Evolutionary conservation across 2,113 vertebrate genomes (phyloP).

Genomic region (Trinectes maculatus): DNA sequence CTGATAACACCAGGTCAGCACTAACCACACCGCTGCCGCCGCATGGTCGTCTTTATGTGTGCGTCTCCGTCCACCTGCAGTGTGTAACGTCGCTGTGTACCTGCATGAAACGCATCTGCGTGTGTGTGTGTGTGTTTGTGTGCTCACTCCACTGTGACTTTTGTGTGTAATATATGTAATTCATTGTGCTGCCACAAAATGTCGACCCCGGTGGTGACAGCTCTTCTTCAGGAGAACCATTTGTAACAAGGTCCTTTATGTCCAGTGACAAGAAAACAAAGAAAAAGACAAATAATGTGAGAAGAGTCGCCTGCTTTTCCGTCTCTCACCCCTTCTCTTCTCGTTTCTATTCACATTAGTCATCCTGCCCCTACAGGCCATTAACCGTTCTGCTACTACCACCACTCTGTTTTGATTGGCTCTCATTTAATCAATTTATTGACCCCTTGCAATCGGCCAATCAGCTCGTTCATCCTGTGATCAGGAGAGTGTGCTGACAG

Average conservation of each 20-base stretch:
- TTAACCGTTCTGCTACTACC: slow-evolving; percentile 1
- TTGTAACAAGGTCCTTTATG: slow-evolving; percentile 10
- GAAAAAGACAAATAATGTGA: slow-evolving; percentile 9
- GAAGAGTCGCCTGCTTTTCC: not conserved
- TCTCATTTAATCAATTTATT: slow-evolving; percentile 42
- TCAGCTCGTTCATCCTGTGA: slow-evolving; percentile 38
- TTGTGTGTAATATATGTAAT: slow-evolving; percentile 24
- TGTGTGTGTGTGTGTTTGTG: slow-evolving; percentile 3
- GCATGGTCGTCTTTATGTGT: slow-evolving; percentile 11
- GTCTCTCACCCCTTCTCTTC: not conserved
- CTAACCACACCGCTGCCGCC: not conserved
- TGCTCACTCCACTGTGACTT: slow-evolving; percentile 15
- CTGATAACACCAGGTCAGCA: slow-evolving; percentile 94
- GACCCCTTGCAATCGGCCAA: slow-evolving; percentile 47
- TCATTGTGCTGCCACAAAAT: slow-evolving; percentile 22
- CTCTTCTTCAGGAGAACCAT: slow-evolving; percentile 13
- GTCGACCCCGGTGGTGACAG: slow-evolving; percentile 21
- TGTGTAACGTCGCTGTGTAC: not conserved
- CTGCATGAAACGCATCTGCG: slow-evolving; percentile 26
- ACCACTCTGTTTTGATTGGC: slow-evolving; percentile 31
- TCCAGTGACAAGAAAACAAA: slow-evolving; percentile 8
- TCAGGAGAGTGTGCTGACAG: slow-evolving; percentile 53
- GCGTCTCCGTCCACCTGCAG: slow-evolving; percentile 12
- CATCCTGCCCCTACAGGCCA: not conserved
- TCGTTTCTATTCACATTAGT: not conserved